A percentile compares a stretch with the other conserved stretches of the same genome.
phyloP scores from a whole-genome alignment of 2,113 vertebrate species.

The Asarcornis scutulata region DNA sequence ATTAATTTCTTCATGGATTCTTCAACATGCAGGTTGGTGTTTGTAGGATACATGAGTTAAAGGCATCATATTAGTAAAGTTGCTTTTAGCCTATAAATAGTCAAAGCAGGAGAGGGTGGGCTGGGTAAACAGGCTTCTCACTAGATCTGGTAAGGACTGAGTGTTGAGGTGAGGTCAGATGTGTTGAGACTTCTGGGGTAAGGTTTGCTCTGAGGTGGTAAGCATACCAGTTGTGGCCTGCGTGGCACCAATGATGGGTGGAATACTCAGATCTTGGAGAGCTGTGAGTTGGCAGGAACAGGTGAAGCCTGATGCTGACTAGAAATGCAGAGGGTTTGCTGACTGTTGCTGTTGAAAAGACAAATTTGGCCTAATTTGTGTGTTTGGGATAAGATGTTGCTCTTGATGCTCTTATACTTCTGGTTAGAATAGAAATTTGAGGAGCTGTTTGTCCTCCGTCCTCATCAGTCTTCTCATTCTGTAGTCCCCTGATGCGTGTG shows the following conservation, averaged over 20 bases:
- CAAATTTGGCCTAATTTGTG: neutral
- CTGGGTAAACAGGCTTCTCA: neutral
- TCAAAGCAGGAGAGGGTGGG: neutral
- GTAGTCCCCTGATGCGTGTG: accelerated
- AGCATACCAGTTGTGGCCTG: neutral
- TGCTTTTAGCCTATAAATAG: neutral
- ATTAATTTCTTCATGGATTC: neutral
- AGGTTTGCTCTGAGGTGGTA: neutral
- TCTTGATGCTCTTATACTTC: neutral
- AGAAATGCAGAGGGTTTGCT: neutral
- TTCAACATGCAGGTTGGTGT: neutral
- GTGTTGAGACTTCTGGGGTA: accelerated
- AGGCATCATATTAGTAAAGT: neutral
- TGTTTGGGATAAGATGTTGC: neutral
- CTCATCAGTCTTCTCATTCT: neutral
- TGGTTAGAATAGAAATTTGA: neutral
- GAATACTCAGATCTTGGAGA: neutral
- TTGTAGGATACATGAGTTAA: neutral
- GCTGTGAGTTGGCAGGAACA: accelerated
- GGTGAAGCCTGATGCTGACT: neutral
- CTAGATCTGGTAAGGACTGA: neutral
- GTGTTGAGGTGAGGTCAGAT: neutral
- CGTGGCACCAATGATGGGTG: neutral
- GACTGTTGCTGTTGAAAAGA: neutral
- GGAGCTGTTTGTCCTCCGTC: neutral